phyloP scores from a whole-genome alignment of 2,888 invertebrate genomes.

The Pristionchus japonicus region DNA sequence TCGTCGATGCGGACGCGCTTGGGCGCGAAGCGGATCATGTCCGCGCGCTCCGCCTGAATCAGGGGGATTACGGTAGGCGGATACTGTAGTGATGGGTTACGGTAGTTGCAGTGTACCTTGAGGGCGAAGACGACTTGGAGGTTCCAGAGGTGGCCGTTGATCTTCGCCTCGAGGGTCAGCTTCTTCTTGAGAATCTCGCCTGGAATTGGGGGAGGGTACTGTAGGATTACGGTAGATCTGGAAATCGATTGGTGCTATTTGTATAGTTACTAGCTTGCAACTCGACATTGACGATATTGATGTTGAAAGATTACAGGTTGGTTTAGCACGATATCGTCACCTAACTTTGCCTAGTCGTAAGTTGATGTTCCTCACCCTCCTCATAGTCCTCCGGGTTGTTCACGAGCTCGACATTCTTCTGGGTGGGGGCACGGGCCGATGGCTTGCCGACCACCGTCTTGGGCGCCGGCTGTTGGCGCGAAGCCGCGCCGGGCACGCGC shows the following conservation, averaged over 20 bases:
- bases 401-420: conserved; percentile 20
- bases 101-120: background rate
- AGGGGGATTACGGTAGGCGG: no score
- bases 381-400: conserved; percentile 27
- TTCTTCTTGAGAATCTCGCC: conserved; percentile 39
- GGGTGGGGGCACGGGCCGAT: no score
- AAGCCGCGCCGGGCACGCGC: background rate
- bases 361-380: no score
- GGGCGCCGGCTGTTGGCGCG: conserved; percentile 7
- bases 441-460: background rate
- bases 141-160: conserved; percentile 25
- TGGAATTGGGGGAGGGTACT: background rate
- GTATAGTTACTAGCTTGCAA: no score
- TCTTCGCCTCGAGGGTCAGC: conserved; percentile 35
- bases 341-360: no score
- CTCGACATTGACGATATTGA: no score
- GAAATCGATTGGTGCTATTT: no score
- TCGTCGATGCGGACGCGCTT: conserved; percentile 32
- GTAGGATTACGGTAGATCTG: no score
- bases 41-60: background rate
- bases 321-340: no score
- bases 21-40: conserved; percentile 3
- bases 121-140: conserved; percentile 12
- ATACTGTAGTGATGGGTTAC: no score
- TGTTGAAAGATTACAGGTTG: no score